These are phyloP conservation scores for Gisinianus flammeolus DNA, from an alignment of 2,888 invertebrate species.

Conservation along the genomic window DNA sequence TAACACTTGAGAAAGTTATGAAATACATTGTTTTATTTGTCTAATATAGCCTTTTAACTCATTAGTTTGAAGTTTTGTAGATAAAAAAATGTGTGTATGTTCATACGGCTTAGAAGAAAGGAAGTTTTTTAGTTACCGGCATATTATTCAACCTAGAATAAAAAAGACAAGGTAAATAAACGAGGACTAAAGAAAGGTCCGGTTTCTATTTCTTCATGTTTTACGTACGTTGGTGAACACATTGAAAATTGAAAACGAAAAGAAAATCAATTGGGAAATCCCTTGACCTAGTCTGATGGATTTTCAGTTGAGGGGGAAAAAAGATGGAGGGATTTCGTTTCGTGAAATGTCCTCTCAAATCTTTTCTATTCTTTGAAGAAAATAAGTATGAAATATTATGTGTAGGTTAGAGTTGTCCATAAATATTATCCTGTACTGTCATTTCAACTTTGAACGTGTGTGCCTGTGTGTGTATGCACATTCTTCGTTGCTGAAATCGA, in stretches of 20 bases:
- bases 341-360: not conserved
- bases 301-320: slow-evolving; percentile 2
- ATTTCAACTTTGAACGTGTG: too few relatives aligned
- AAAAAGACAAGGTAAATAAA: not conserved
- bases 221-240: not conserved
- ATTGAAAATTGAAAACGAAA: not conserved
- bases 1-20: too few relatives aligned
- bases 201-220: not conserved
- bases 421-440: too few relatives aligned
- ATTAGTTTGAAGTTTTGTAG: too few relatives aligned
- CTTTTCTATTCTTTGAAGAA: not conserved
- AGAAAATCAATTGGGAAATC: slow-evolving; percentile 2
- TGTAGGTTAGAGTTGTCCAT: too few relatives aligned
- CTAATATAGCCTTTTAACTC: too few relatives aligned
- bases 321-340: too few relatives aligned
- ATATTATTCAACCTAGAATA: slow-evolving; percentile 2
- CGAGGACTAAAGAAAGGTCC: not conserved
- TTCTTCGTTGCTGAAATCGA: too few relatives aligned
- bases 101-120: not conserved
- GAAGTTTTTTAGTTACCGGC: not conserved
- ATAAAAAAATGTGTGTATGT: too few relatives aligned
- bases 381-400: not conserved
- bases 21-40: too few relatives aligned
- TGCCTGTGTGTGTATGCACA: too few relatives aligned
- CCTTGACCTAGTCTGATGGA: slow-evolving; percentile 30